These are phyloP conservation scores for Coregonus ussuriensis DNA, from an alignment of 2,797 vertebrate species.

Conservation along the genomic window DNA sequence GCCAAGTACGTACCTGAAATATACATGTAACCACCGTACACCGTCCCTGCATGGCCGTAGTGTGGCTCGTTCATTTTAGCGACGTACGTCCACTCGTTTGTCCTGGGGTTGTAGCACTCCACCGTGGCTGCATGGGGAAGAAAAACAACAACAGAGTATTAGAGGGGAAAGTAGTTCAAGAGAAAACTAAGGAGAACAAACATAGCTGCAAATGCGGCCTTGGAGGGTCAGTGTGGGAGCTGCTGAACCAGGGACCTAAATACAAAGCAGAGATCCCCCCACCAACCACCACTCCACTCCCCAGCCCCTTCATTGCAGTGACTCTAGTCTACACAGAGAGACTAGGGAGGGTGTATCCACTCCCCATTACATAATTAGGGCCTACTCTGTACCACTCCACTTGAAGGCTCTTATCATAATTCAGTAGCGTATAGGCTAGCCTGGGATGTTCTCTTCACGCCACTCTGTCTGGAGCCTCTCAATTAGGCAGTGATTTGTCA, in stretches of 20 bases:
- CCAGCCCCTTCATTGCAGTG: background rate
- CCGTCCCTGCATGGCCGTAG: conserved; percentile 96
- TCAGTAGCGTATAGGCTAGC: background rate
- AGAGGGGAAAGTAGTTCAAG: conserved; percentile 71
- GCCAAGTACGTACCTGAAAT: conserved; percentile 86
- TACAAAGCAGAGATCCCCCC: conserved; percentile 22
- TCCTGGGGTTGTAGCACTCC: conserved; percentile 97
- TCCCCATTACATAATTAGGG: conserved; percentile 5
- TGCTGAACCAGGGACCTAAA: conserved; percentile 65
- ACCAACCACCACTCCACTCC: background rate
- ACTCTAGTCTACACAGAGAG: background rate
- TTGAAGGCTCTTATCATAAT: background rate
- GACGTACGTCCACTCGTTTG: conserved; percentile 97
- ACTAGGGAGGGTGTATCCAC: background rate
- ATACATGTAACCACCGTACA: conserved; percentile 98
- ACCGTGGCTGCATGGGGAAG: conserved; percentile 86
- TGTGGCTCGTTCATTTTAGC: conserved; percentile 99
- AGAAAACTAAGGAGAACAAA: conserved; percentile 73
- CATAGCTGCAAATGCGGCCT: conserved; percentile 71
- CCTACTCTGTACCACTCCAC: background rate
- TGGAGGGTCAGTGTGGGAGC: conserved; percentile 66
- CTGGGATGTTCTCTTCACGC: background rate
- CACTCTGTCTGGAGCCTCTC: background rate
- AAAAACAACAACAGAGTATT: conserved; percentile 27
- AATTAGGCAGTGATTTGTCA: background rate